A percentile compares a stretch with the other conserved stretches of the same genome.
Conservation (phyloP, 2,888 invertebrate genomes). For the Holacanthella duospinosa region DNA sequence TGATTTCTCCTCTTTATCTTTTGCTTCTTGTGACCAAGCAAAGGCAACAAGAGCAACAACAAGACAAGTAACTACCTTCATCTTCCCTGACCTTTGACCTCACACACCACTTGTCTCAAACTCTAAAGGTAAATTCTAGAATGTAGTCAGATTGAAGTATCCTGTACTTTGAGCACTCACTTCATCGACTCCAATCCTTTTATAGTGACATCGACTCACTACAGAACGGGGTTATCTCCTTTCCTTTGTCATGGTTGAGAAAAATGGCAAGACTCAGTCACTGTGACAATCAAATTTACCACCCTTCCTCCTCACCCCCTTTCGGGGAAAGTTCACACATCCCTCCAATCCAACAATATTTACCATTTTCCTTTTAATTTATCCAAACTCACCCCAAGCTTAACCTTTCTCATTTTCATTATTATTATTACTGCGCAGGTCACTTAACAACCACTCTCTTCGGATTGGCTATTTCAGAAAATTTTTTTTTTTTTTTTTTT, state of each 20-base stretch:
- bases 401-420: too few relatives aligned
- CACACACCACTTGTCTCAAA: background rate
- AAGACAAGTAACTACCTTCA: constrained; percentile 42
- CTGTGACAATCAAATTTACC: background rate
- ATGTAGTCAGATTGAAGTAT: background rate
- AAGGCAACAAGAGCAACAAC: constrained; percentile 49
- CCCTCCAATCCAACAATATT: too few relatives aligned
- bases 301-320: background rate
- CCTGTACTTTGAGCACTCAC: background rate
- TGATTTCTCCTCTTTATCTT: constrained; percentile 48
- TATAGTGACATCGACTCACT: too few relatives aligned
- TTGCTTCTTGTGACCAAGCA: constrained; percentile 45
- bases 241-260: background rate
- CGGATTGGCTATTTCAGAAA: too few relatives aligned
- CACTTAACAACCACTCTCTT: too few relatives aligned
- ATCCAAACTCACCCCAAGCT: too few relatives aligned
- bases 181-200: background rate
- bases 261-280: background rate
- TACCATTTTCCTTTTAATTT: too few relatives aligned
- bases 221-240: constrained; percentile 8
- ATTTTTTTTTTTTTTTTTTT: too few relatives aligned
- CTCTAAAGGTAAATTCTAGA: background rate
- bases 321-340: constrained; percentile 7
- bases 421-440: too few relatives aligned
- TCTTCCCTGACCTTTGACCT: constrained; percentile 15